Base-by-base conservation (phyloP, 1,140 invertebrate genomes). In the Maconellicoccus hirsutus region DNA sequence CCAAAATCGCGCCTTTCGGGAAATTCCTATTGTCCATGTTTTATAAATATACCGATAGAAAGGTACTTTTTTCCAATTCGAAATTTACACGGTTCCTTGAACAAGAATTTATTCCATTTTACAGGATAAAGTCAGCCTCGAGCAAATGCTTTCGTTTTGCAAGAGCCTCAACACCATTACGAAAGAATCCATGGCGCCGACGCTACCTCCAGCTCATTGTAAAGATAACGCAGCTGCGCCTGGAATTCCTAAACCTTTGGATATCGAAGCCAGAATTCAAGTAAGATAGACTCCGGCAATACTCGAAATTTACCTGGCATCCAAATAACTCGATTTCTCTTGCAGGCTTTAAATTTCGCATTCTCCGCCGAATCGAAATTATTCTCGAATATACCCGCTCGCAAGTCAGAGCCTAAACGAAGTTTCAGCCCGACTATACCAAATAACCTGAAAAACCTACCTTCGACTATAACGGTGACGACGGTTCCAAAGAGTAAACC, bases 11-110 rank as follows among this genome's bases (percentile, higher is more conserved):
- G 26, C 66, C 38, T 8, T 76, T 75, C 52, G 69, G n/a, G 23
- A 70, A 70, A 21, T 38, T 75, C 0, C 39, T 76, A 12, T 71
- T 27, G n/a, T 73, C 75, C 0, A 59, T 39, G n/a, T 76, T 72
- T 59, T 26, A 61, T 12, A 75, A 76, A 71, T 72, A 72, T 39
- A 59, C 26, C 29, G 70, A 71, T 14, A 33, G 21, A 52, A 71
- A 75, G 23, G 73, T 73, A 73, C n/a, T 52, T 33, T 33, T 33
- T 33, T n/a, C n/a, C n/a, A n/a, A n/a, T n/a, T n/a, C n/a, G n/a
- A n/a, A n/a, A n/a, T n/a, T n/a, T n/a, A n/a, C n/a, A 12, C 12
- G 12, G 29, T 12, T 33, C 12, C 12, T 33, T 12, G 29, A 33
- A 6, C 29, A 33, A 33, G n/a, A 33, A 33, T 33, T 33, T 12